Base-by-base conservation (phyloP, 2,888 invertebrate species). In the Galeopsomyia nigrocyanea region DNA sequence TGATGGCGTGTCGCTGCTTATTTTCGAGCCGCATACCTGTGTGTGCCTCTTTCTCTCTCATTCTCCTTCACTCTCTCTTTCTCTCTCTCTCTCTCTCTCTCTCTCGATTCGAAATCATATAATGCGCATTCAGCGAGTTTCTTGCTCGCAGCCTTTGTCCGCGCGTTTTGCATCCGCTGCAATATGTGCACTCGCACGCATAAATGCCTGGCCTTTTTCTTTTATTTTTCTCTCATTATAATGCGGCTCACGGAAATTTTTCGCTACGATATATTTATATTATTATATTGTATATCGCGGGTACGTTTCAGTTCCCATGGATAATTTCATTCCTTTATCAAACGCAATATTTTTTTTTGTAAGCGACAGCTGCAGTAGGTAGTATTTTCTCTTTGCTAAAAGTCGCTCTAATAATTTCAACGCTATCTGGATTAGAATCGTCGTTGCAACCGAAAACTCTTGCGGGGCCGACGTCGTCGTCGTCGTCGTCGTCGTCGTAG, bases 1-100 rank as follows among this genome's bases (percentile, higher is more conserved):
- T 83, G 84, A 83, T 84, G 84, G 83, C 80, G 83, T 83, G 84
- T 85, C 84, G 83, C 82, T 84, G 84, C 84, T 85, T 84, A 85
- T 83, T 85, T 85, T 81, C 84, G 83, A 83, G 80, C 79, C 82
- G 79, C 77, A 39, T 82, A 81, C 80, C 80, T 82, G 83, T 84
- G 84, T 84, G 85, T 82, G 81, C 61, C 57, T 26, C 57, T 9
- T 21, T 58, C 14, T n/a, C 31, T 50, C 39, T 7, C 19, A 39
- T 39, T 39, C 10, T 31, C 7, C 3, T 19, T 21, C n/a, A 6
- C 31, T 10, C 39, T 51, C 22, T 31, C 53, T 21, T 51, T 31
- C 51, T 46, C 21, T 47, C 57, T 51, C 53, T 57, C 50, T 51
- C 53, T 57, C 50, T 67, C 46, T 58, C 58, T 61, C 55, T 26